These are phyloP conservation scores for Craterocephalus amniculus DNA, from an alignment of 2,797 vertebrate species.

Conservation along the genomic window DNA sequence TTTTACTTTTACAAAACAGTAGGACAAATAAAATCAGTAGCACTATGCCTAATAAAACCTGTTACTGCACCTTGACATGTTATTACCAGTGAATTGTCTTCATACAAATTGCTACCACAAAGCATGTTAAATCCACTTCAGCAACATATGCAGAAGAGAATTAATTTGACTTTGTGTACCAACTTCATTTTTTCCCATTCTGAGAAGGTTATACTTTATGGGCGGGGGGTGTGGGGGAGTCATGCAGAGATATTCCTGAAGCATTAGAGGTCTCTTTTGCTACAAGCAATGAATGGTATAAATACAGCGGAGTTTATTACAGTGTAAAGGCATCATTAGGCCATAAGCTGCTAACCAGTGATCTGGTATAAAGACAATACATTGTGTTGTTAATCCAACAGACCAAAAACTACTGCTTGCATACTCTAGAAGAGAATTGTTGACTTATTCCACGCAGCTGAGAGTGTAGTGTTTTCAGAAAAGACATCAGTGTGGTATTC, in stretches of 20 bases:
- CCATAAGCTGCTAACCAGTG: constrained; percentile 29
- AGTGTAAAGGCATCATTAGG: constrained; percentile 52
- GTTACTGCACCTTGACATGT: constrained; percentile 15
- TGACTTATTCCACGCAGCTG: background rate
- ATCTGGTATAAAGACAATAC: constrained; percentile 48
- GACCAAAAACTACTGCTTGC: constrained; percentile 2
- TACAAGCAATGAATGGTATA: constrained; percentile 21
- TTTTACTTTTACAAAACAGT: constrained; percentile 80
- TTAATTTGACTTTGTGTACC: constrained; percentile 39
- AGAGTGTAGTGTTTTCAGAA: background rate
- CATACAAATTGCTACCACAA: constrained; percentile 53
- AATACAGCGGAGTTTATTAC: constrained; percentile 11
- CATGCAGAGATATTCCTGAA: constrained; percentile 32
- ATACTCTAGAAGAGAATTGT: background rate
- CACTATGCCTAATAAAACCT: constrained; percentile 41
- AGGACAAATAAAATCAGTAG: constrained; percentile 70
- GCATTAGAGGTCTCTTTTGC: constrained; percentile 3
- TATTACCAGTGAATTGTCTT: constrained; percentile 37
- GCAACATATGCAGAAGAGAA: constrained; percentile 39
- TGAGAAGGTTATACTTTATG: constrained; percentile 4
- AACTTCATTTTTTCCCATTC: constrained; percentile 21
- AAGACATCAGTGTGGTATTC: background rate
- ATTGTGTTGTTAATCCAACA: constrained; percentile 49
- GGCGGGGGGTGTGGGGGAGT: background rate
- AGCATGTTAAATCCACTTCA: constrained; percentile 40